phyloP scores from a whole-genome alignment of 2,888 invertebrate genomes.

The Galeopsomyia nigrocyanea region DNA sequence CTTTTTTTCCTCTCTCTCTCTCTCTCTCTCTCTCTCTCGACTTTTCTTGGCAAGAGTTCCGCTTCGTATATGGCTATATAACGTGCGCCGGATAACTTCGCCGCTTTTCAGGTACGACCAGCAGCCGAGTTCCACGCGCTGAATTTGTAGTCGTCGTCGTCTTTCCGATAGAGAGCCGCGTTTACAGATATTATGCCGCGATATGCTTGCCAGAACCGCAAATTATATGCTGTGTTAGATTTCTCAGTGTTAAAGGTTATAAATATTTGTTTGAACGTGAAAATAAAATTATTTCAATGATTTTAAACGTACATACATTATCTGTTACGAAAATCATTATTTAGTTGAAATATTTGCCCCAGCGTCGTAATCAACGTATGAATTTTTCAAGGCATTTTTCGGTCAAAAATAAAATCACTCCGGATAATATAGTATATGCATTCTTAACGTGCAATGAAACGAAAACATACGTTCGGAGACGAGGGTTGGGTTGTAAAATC shows the following conservation, averaged over 20 bases:
- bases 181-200: neutral
- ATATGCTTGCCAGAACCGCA: too few relatives aligned
- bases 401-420: too few relatives aligned
- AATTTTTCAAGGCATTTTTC: too few relatives aligned
- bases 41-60: constrained; percentile 42
- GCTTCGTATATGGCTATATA: constrained; percentile 30
- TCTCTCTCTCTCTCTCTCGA: neutral
- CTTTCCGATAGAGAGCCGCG: constrained; percentile 24
- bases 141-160: constrained; percentile 33
- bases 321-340: too few relatives aligned
- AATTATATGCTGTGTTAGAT: too few relatives aligned
- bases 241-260: too few relatives aligned
- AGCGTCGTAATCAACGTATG: too few relatives aligned
- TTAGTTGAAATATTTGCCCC: too few relatives aligned
- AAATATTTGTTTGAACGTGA: too few relatives aligned
- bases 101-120: constrained; percentile 41
- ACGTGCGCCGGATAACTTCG: constrained; percentile 41
- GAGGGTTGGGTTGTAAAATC: constrained; percentile 7
- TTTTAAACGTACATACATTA: too few relatives aligned
- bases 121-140: constrained; percentile 20
- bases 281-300: too few relatives aligned
- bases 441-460: neutral
- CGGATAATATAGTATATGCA: too few relatives aligned
- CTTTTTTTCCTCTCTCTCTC: constrained; percentile 29
- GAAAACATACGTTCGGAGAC: neutral